Conservation (phyloP, 2,797 vertebrate species). For the Molossus alvarezi region DNA sequence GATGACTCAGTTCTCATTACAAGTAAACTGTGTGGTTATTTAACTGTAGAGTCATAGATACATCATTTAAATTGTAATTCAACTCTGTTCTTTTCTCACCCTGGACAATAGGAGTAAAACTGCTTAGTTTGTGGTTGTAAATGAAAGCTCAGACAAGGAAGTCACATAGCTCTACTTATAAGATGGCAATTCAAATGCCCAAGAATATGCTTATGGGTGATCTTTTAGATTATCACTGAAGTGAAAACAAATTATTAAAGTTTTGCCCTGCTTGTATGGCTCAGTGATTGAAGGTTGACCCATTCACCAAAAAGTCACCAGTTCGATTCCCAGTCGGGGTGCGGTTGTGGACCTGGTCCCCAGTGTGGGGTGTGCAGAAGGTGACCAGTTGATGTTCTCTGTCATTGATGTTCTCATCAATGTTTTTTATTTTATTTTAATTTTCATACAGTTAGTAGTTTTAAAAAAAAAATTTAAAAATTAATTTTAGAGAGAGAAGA, state of each 20-base stretch:
- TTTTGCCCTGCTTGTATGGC: too few relatives aligned
- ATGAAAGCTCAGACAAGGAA: not conserved
- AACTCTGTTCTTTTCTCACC: slow-evolving; percentile 10
- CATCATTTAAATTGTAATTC: slow-evolving; percentile 20
- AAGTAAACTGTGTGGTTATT: slow-evolving; percentile 14
- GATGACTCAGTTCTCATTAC: slow-evolving; percentile 16
- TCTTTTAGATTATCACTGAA: not conserved
- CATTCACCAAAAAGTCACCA: too few relatives aligned
- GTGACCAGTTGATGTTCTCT: too few relatives aligned
- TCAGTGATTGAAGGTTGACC: too few relatives aligned
- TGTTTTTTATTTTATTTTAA: too few relatives aligned
- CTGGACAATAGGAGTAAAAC: not conserved
- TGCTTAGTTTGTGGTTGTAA: not conserved
- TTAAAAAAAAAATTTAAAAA: too few relatives aligned
- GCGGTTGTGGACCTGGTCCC: too few relatives aligned
- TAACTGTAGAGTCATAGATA: slow-evolving; percentile 17
- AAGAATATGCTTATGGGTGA: not conserved
- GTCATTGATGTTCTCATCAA: too few relatives aligned
- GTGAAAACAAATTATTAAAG: not conserved
- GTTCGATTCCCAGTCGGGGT: too few relatives aligned
- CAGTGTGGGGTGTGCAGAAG: too few relatives aligned
- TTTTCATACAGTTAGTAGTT: too few relatives aligned
- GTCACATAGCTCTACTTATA: not conserved
- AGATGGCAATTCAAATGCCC: not conserved
- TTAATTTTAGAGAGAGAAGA: too few relatives aligned